Evolutionary conservation across 1,140 invertebrate species (phyloP).

Genomic region (Lineus longissimus): DNA sequence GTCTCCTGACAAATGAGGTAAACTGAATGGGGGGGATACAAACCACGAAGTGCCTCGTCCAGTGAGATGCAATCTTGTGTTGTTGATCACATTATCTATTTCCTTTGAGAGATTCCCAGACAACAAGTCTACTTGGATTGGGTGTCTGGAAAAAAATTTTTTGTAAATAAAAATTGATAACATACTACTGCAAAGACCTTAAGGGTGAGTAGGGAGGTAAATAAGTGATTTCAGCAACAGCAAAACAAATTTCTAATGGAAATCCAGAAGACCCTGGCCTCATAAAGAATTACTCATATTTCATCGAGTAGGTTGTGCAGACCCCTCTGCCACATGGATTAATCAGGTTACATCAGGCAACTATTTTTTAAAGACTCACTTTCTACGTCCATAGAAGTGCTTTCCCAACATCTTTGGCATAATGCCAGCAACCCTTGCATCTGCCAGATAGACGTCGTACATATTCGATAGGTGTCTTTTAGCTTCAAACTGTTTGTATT

Average conservation of each 20-base stretch:
- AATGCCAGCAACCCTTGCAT: constrained; percentile 39
- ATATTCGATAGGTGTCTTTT: constrained; percentile 42
- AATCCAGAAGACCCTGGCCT: no score
- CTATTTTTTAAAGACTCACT: no score
- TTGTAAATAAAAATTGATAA: no score
- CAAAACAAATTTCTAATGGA: no score
- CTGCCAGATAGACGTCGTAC: constrained; percentile 49
- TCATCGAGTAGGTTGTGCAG: no score
- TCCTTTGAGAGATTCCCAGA: constrained; percentile 33
- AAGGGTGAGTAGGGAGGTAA: no score
- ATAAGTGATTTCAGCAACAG: no score
- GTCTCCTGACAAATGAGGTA: no score
- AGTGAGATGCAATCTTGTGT: constrained; percentile 27
- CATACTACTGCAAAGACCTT: no score
- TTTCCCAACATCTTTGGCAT: constrained; percentile 45
- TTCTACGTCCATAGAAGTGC: constrained; percentile 43
- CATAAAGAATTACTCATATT: no score
- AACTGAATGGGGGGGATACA: constrained; percentile 5
- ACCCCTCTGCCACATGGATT: no score
- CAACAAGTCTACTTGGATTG: constrained; percentile 36
- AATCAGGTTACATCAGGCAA: no score
- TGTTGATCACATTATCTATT: constrained; percentile 30
- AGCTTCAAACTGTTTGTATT: constrained; percentile 49
- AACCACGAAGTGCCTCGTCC: constrained; percentile 36
- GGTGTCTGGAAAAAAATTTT: constrained; percentile 25